phyloP scores from a whole-genome alignment of 2,113 vertebrate species.

The Hippoglossus stenolepis region DNA sequence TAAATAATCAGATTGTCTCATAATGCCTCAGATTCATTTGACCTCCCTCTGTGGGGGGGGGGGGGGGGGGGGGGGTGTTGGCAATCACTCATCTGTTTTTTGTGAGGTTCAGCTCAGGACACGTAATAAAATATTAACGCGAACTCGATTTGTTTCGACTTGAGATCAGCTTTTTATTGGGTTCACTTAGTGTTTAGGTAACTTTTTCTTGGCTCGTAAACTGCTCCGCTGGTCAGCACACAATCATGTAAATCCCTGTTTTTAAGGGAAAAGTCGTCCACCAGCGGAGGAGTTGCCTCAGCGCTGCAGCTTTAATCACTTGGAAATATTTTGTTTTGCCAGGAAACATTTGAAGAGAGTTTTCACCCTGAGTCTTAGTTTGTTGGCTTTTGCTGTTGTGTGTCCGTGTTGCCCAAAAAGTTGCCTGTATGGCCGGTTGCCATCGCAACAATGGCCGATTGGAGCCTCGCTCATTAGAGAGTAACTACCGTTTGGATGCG shows the following conservation, averaged over 20 bases:
- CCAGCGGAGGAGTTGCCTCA: constrained; percentile 51
- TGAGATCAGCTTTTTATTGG: constrained; percentile 38
- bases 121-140: constrained; percentile 19
- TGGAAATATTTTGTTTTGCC: constrained; percentile 78
- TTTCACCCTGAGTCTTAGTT: constrained; percentile 63
- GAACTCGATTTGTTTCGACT: constrained; percentile 7
- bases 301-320: constrained; percentile 70
- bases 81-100: neutral
- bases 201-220: constrained; percentile 58
- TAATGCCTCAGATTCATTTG: neutral
- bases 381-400: constrained; percentile 55
- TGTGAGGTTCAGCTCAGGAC: constrained; percentile 43
- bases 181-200: constrained; percentile 52
- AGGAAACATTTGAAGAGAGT: constrained; percentile 77
- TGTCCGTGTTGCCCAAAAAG: constrained; percentile 53
- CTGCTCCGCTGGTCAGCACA: constrained; percentile 34
- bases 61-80: neutral
- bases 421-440: constrained; percentile 39
- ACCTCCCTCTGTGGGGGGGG: neutral
- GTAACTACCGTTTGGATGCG: constrained; percentile 58
- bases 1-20: neutral
- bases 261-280: constrained; percentile 41
- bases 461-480: constrained; percentile 57
- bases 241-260: constrained; percentile 60
- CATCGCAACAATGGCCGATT: constrained; percentile 42